Base-by-base conservation (phyloP, 2,888 invertebrate genomes). In the Drosophila peninsularis region DNA sequence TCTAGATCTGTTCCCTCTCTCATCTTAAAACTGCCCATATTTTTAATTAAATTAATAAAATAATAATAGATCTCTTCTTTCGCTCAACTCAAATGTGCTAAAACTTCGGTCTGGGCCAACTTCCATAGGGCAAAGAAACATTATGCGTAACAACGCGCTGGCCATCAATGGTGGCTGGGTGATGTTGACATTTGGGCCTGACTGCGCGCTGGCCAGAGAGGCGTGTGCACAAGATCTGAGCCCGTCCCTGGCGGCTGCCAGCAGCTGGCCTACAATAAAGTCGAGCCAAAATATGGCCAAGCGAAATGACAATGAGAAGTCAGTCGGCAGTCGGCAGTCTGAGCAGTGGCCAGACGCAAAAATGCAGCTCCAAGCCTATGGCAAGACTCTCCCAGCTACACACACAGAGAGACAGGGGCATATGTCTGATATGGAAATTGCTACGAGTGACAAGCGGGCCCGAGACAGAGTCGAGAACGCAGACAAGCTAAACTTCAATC, bases 341-440 rank as follows among this genome's bases (percentile, higher is more conserved):
- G 68, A 72, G 61, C 79, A 52, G 56, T 61, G 71, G 67, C 44
- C 72, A 78, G 80, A 75, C 75, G 62, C 72, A 67, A 74, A 71
- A 82, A 82, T 83, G 87, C 69, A 63, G 70, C 62, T 82, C 55
- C 68, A 70, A 49, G 82, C 68, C 66, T 88, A 88, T 82, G 75
- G 75, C 68, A 64, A 82, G 79, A 82, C 86, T 68, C 67, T 61
- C 75, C 76, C 76, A 76, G 50, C 30, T 6, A 66, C 37, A 32
- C 50, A 24, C 39, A n/a, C 57, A 19, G 19, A 42, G 19, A 27
- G 11, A 66, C 32, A 42, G 37, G 21, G 32, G 27, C 39, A 9
- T 44, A 61, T 60, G 63, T 71, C 75, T 84, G 83, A 84, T 89
- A 84, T 84, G 83, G 89, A 84, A 84, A 84, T 84, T 78, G 73